Percentiles rank a stretch among this genome's conserved stretches.
phyloP scores from a whole-genome alignment of 2,888 invertebrate species.

The Coelopa pilipes region DNA sequence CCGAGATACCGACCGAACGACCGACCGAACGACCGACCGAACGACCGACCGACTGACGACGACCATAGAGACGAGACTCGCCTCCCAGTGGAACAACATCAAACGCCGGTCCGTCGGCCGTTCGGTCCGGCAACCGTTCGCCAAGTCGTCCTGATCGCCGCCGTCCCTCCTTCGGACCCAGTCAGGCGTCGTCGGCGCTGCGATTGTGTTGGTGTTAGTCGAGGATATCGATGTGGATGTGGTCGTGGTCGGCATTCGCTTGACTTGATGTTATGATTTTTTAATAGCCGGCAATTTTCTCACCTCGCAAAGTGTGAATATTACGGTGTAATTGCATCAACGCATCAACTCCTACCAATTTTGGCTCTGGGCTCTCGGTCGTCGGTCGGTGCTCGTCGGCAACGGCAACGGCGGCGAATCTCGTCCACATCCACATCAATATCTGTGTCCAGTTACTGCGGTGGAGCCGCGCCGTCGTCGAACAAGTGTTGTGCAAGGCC shows the following conservation, averaged over 20 bases:
- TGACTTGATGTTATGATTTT: constrained; percentile 65
- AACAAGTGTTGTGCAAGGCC: background rate
- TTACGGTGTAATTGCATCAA: constrained; percentile 68
- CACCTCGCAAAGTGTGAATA: constrained; percentile 68
- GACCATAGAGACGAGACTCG: background rate
- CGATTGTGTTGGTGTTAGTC: background rate
- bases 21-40: background rate
- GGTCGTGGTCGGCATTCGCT: constrained; percentile 29
- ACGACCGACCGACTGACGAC: background rate
- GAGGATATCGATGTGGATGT: background rate
- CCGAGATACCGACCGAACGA: background rate
- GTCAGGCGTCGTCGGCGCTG: background rate
- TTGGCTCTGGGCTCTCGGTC: constrained; percentile 52
- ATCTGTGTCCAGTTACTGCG: background rate
- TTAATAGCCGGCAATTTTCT: constrained; percentile 68
- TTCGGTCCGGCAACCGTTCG: background rate
- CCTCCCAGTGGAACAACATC: constrained; percentile 4
- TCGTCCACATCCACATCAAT: constrained; percentile 2
- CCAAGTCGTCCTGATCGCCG: constrained; percentile 14
- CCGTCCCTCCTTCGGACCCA: constrained; percentile 16
- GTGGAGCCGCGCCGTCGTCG: background rate
- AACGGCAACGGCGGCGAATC: background rate
- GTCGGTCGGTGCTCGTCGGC: too few species aligned
- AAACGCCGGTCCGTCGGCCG: background rate
- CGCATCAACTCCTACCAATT: constrained; percentile 67